Percentiles rank a stretch among this genome's conserved stretches.
Evolutionary conservation across 2,113 vertebrate genomes (phyloP).

Genomic region (Carollia perspicillata): DNA sequence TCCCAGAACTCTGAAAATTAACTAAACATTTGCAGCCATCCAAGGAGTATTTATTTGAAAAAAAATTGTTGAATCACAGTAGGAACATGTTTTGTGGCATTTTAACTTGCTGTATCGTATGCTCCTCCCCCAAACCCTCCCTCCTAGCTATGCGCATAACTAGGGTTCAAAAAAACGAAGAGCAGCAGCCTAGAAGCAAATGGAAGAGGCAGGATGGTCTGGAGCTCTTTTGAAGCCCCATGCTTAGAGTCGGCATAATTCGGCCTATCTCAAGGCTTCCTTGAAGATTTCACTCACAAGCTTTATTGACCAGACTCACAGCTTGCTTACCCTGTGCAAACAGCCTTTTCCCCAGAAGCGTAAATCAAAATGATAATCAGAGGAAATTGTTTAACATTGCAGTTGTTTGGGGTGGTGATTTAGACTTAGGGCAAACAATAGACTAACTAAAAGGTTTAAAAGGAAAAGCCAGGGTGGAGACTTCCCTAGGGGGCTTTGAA

Average conservation of each 20-base stretch:
- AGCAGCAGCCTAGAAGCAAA: neutral
- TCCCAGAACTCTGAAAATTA: conserved; percentile 1
- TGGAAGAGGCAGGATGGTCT: neutral
- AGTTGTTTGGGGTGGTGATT: neutral
- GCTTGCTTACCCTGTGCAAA: neutral
- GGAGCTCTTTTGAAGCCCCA: neutral
- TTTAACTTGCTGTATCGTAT: neutral
- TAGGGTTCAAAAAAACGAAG: neutral
- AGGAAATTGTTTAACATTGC: neutral
- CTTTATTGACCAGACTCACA: neutral
- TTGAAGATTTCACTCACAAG: neutral
- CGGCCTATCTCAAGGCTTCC: neutral
- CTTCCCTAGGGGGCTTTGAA: neutral
- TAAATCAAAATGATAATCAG: conserved; percentile 15
- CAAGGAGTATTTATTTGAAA: neutral
- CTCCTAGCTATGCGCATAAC: neutral
- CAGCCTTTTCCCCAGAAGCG: neutral
- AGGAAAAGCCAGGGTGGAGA: neutral
- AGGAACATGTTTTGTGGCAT: neutral
- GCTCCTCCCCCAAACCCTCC: neutral
- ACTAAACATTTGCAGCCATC: neutral
- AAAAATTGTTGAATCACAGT: neutral
- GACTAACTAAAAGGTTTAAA: neutral
- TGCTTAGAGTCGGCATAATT: neutral
- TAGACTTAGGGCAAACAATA: neutral